These are phyloP conservation scores for Chaetophractus vellerosus DNA, from an alignment of 2,797 vertebrate species.

Conservation along the genomic window DNA sequence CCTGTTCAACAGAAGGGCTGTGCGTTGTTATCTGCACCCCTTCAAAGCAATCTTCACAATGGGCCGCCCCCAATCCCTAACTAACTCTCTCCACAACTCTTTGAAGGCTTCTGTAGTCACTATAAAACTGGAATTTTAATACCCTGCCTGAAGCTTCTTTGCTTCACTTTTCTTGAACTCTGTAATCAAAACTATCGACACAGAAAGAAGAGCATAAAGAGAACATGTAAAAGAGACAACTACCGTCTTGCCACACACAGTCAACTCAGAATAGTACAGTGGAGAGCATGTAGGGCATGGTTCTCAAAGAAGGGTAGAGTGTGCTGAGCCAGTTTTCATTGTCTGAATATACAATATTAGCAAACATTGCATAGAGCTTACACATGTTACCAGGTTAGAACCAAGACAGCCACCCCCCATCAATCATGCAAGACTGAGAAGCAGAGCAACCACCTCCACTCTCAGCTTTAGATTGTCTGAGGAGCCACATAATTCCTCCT, in stretches of 20 bases:
- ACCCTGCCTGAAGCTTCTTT: constrained; percentile 3
- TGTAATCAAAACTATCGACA: constrained; percentile 33
- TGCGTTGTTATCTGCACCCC: background rate
- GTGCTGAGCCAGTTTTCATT: background rate
- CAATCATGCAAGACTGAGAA: background rate
- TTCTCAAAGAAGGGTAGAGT: background rate
- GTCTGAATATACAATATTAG: background rate
- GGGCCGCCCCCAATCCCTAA: background rate
- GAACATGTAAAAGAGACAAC: constrained; percentile 4
- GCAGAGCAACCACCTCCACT: background rate
- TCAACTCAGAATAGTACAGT: background rate
- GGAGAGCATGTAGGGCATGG: background rate
- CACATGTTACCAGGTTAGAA: background rate
- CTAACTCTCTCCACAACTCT: background rate
- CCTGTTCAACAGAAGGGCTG: background rate
- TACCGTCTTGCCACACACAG: background rate
- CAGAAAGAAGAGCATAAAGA: constrained; percentile 36
- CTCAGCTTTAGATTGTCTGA: background rate
- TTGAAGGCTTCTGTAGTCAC: background rate
- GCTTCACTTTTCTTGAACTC: constrained; percentile 47
- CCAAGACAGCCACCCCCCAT: background rate
- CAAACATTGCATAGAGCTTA: background rate
- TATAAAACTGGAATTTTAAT: constrained; percentile 54
- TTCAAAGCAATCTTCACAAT: background rate
- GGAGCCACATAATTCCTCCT: background rate